Evolutionary conservation across 2,113 vertebrate genomes (phyloP).

Genomic region (Calcarius ornatus): DNA sequence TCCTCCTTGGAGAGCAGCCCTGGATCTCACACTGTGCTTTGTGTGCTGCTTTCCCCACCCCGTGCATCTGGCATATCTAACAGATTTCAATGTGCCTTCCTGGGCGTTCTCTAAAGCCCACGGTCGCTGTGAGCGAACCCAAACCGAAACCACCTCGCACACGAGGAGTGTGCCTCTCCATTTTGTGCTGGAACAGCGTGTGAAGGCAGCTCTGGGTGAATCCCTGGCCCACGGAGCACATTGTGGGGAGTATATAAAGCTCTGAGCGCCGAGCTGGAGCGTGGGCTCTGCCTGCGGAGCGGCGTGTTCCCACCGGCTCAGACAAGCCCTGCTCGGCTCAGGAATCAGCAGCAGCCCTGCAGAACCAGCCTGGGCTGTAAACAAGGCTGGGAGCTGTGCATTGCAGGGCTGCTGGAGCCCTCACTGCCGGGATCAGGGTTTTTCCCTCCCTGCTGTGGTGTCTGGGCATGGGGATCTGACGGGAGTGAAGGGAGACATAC

Average conservation of each 20-base stretch:
- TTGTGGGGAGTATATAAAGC: constrained; percentile 43
- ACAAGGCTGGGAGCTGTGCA: neutral
- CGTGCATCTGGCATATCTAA: neutral
- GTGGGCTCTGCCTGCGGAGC: neutral
- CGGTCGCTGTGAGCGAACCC: neutral
- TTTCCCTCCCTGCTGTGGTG: neutral
- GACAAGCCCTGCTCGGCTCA: neutral
- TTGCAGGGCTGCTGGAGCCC: neutral
- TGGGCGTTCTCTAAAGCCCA: neutral
- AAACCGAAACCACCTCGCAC: neutral
- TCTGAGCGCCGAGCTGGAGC: constrained; percentile 38
- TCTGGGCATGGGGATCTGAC: rapidly evolving
- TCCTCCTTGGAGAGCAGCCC: neutral
- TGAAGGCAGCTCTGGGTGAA: neutral
- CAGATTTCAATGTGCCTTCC: neutral
- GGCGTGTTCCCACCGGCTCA: constrained; percentile 19
- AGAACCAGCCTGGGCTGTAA: neutral
- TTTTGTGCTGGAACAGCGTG: neutral
- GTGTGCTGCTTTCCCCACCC: neutral
- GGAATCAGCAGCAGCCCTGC: neutral
- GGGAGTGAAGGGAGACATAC: no score
- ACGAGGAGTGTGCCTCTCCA: neutral
- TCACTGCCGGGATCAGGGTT: rapidly evolving
- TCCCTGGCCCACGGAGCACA: constrained; percentile 21
- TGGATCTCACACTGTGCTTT: rapidly evolving